These are phyloP conservation scores for Linyphia triangularis DNA, from an alignment of 2,888 invertebrate species.

Conservation along the genomic window DNA sequence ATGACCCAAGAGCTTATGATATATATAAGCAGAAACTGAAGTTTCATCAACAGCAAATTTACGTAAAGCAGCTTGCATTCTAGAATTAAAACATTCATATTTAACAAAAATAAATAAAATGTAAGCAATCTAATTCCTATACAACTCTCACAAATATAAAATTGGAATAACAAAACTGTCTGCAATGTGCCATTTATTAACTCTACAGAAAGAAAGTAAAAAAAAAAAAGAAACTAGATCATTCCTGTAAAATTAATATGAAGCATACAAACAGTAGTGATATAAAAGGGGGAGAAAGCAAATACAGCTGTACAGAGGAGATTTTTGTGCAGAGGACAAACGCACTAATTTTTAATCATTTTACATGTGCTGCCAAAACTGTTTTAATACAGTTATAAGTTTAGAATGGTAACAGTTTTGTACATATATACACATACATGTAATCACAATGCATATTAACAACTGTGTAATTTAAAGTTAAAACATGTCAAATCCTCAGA, in stretches of 20 bases:
- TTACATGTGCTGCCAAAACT: too few species aligned
- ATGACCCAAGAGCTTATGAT: slow-evolving; percentile 96
- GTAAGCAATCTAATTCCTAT: background rate
- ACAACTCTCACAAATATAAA: background rate
- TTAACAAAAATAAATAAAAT: background rate
- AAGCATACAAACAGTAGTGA: background rate
- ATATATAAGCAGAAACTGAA: slow-evolving; percentile 98
- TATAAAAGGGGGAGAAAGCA: too few species aligned
- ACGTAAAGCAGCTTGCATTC: slow-evolving; percentile 96
- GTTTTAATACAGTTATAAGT: too few species aligned
- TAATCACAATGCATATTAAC: too few species aligned
- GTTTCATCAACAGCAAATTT: slow-evolving; percentile 98
- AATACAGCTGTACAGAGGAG: too few species aligned
- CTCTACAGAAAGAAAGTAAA: background rate
- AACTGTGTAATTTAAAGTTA: too few species aligned
- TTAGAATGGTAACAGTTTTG: too few species aligned
- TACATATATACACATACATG: too few species aligned
- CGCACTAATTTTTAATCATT: too few species aligned
- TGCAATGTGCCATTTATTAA: background rate
- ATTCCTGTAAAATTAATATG: background rate
- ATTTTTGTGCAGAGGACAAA: too few species aligned
- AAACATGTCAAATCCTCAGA: too few species aligned
- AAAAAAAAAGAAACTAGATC: background rate
- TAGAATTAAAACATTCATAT: slow-evolving; percentile 78
- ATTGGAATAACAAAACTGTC: background rate